These are phyloP conservation scores for Idris sp. DNA, from an alignment of 1,140 invertebrate species.

Conservation along the genomic window DNA sequence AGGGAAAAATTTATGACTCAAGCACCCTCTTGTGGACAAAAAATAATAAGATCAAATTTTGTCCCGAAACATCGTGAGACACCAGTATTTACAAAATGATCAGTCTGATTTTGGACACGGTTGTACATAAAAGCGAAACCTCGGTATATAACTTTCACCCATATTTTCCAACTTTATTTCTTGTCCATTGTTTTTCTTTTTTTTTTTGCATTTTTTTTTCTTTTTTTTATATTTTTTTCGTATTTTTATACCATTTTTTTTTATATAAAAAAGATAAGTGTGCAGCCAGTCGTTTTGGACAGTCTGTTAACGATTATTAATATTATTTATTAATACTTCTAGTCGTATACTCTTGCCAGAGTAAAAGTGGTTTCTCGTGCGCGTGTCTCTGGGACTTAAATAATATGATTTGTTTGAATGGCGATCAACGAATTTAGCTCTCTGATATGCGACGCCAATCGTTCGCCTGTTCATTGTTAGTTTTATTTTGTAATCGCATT, in stretches of 20 bases:
- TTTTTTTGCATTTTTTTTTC: too few species aligned
- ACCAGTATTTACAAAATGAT: too few species aligned
- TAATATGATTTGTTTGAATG: too few species aligned
- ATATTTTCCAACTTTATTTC: too few species aligned
- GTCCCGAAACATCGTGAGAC: too few species aligned
- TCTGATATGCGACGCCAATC: constrained; percentile 31
- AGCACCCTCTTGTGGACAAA: too few species aligned
- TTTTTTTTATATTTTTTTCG: constrained; percentile 26
- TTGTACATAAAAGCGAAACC: too few species aligned
- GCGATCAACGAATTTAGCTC: constrained; percentile 3
- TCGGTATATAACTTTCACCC: too few species aligned
- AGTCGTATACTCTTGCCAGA: constrained; percentile 78
- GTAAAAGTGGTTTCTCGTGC: constrained; percentile 75
- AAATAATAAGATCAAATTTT: too few species aligned
- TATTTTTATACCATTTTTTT: constrained; percentile 22
- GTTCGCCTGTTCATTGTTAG: constrained; percentile 15
- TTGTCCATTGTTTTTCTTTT: constrained; percentile 4
- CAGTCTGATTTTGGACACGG: too few species aligned
- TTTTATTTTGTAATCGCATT: constrained; percentile 28
- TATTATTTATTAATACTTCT: constrained; percentile 78
- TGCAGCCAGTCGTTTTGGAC: constrained; percentile 74
- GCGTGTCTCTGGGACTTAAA: constrained; percentile 40
- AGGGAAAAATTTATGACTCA: too few species aligned
- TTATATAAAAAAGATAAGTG: constrained; percentile 56
- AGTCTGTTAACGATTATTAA: constrained; percentile 73